Base-by-base conservation (phyloP, 2,797 vertebrate species). In the Sebastes steindachneri region DNA sequence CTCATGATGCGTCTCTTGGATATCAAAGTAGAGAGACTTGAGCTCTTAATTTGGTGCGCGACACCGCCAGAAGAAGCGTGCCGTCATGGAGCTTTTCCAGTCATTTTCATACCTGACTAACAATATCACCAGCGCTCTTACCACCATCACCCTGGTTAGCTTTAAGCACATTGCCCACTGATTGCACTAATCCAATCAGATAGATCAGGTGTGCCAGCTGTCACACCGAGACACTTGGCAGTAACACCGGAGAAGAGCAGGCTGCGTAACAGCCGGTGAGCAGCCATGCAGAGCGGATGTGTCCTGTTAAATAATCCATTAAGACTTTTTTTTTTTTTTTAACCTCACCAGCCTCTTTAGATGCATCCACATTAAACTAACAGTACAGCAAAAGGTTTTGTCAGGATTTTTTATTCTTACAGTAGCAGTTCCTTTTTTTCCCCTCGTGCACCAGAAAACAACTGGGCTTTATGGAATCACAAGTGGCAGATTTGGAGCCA, bases 251-350 rank as follows among this genome's bases (percentile, higher is more conserved):
- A 80, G 91, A 73, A 19, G 77, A 88, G 77, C 90, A 84, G 89
- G 86, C 86, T 71, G 88, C 51, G 78, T 11, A 89, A 84, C 91
- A 94, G 92, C 85, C 89, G 89, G 86, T 45, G 85, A 90, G 88
- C 92, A 91, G 90, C 88, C 91, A 85, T 80, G 89, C 92, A 88
- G 85, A 92, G 89, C 71, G 86, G 91, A 92, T 91, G 88, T 89
- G 89, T 93, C 91, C 92, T 95, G 85, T 93, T 94, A 91, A 95
- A 93, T 93, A 94, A 94, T 94, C 91, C 86, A 94, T 93, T 92
- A 90, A 88, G 86, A 83, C 55, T 58, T 82, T 86, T 67, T 82
- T 68, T 58, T 28, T 69, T 64, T 17, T 65, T 23, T 31, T 64
- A n/a, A 83, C 86, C 77, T 79, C 75, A 66, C 72, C 76, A 53